Percentiles rank a stretch among this genome's conserved stretches.
Evolutionary conservation across 2,888 invertebrate genomes (phyloP).

Genomic region (Stenchaetothrips biformis): DNA sequence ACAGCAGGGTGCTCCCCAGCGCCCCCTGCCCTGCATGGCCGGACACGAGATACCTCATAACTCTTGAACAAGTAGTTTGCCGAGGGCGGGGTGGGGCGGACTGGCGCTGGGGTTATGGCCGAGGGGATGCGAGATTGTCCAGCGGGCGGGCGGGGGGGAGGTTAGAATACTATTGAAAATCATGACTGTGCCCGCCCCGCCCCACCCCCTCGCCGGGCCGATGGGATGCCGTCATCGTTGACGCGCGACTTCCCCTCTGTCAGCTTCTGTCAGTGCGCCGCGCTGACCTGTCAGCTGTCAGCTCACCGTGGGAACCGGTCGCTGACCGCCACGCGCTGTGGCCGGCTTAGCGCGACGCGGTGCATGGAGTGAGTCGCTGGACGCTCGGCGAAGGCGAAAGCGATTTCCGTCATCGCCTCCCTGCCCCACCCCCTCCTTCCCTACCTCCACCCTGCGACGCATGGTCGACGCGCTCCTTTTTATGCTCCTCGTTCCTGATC

Average conservation of each 20-base stretch:
- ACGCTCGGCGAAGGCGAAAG: constrained; percentile 4
- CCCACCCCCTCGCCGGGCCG: not conserved
- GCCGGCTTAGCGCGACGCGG: not conserved
- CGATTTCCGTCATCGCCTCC: not conserved
- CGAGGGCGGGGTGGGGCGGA: not conserved
- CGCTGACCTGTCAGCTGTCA: constrained; percentile 33
- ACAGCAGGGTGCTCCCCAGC: not conserved
- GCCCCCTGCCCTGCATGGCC: not conserved
- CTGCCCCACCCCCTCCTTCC: not conserved
- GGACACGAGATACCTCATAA: constrained; percentile 23
- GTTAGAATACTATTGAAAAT: constrained; percentile 24
- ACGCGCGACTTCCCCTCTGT: too few species aligned
- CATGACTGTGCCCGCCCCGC: not conserved
- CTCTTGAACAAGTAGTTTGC: constrained; percentile 18
- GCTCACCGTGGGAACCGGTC: constrained; percentile 31
- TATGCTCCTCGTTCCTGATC: constrained; percentile 18
- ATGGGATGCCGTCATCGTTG: not conserved
- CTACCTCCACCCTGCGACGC: not conserved
- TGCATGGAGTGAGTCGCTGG: too few species aligned
- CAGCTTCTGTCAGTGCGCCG: constrained; percentile 29
- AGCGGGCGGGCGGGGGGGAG: not conserved
- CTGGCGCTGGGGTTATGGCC: not conserved
- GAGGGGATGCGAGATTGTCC: constrained; percentile 14
- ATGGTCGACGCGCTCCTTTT: not conserved
- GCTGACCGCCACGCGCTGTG: not conserved